phyloP scores from a whole-genome alignment of 2,888 invertebrate species.

The Lasioglossum oenotherae region DNA sequence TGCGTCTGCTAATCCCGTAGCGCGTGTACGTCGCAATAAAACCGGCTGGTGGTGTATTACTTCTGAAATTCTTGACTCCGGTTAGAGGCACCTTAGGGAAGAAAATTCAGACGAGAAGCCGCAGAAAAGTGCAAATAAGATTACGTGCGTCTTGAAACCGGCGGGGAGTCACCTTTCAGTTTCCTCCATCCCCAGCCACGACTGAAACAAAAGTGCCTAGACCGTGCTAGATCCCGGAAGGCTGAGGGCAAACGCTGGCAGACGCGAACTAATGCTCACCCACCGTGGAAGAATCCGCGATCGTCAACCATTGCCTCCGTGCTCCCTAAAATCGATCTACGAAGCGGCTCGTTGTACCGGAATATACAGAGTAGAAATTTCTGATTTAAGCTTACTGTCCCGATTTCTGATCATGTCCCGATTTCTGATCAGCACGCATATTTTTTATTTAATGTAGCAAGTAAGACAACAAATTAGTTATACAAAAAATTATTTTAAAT shows the following conservation, averaged over 20 bases:
- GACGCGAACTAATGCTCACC: slow-evolving; percentile 52
- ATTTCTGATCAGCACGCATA: too few species aligned
- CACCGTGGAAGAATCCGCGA: slow-evolving; percentile 44
- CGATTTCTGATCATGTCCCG: too few species aligned
- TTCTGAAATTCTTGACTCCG: slow-evolving; percentile 36
- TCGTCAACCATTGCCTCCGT: slow-evolving; percentile 24
- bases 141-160: slow-evolving; percentile 67
- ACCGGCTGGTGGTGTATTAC: slow-evolving; percentile 23
- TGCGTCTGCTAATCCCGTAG: slow-evolving; percentile 38
- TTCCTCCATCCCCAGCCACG: slow-evolving; percentile 6
- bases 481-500: too few species aligned
- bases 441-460: too few species aligned
- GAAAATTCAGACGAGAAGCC: slow-evolving; percentile 63
- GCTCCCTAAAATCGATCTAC: slow-evolving; percentile 48
- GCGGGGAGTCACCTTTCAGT: slow-evolving; percentile 68
- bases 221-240: slow-evolving; percentile 12
- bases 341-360: neutral
- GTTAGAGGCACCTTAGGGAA: slow-evolving; percentile 13
- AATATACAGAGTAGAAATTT: slow-evolving; percentile 20
- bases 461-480: too few species aligned
- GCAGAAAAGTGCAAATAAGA: slow-evolving; percentile 75
- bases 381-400: slow-evolving; percentile 43
- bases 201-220: slow-evolving; percentile 63
- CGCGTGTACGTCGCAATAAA: slow-evolving; percentile 44
- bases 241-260: slow-evolving; percentile 27